These are phyloP conservation scores for Pararge aegeria DNA, from an alignment of 1,140 invertebrate genomes.

Conservation along the genomic window DNA sequence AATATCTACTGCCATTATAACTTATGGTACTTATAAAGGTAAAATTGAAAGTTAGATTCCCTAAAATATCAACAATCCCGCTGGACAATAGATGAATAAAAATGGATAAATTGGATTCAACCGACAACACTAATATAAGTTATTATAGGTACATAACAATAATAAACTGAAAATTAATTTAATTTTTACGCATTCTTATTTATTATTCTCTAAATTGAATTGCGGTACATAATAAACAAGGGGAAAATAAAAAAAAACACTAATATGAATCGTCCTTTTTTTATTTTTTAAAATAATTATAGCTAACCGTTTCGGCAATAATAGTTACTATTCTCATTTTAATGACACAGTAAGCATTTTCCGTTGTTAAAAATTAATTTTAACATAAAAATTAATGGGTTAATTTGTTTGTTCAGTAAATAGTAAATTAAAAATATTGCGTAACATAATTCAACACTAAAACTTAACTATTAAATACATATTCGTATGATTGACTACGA, in stretches of 20 bases:
- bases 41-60: too few species aligned
- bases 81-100: too few species aligned
- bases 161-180: too few species aligned
- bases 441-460: conserved; percentile 70
- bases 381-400: conserved; percentile 65
- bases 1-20: too few species aligned
- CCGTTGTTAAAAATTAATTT: conserved; percentile 71
- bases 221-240: neutral
- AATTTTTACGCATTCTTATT: too few species aligned
- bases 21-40: too few species aligned
- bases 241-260: conserved; percentile 54
- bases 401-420: conserved; percentile 64
- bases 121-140: too few species aligned
- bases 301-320: conserved; percentile 77
- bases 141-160: too few species aligned
- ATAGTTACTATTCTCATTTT: conserved; percentile 71
- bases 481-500: conserved; percentile 53
- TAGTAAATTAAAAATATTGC: conserved; percentile 57
- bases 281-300: conserved; percentile 80
- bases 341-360: conserved; percentile 79
- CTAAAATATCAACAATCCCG: too few species aligned
- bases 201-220: too few species aligned
- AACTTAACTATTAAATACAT: conserved; percentile 66
- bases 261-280: conserved; percentile 73
- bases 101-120: too few species aligned